A percentile compares a stretch with the other conserved stretches of the same genome.
Evolutionary conservation across 1,140 invertebrate genomes (phyloP).

Genomic region (Zaprionus nigranus): DNA sequence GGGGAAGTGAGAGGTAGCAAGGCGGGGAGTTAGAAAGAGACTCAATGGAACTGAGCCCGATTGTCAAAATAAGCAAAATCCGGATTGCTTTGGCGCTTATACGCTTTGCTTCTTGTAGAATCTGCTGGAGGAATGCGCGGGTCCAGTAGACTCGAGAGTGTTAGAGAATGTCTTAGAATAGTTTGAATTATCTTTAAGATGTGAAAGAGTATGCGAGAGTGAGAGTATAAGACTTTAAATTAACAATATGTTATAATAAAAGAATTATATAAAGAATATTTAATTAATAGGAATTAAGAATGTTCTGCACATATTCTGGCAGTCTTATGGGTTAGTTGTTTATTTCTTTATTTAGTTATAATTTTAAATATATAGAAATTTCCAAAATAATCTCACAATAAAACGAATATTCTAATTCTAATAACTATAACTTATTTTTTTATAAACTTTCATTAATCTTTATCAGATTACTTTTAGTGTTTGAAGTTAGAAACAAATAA

Average conservation of each 20-base stretch:
- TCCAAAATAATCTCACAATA: too few species aligned
- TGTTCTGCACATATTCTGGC: too few species aligned
- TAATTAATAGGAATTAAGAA: too few species aligned
- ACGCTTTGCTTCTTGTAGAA: not conserved
- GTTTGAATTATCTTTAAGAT: not conserved
- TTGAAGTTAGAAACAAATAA: too few species aligned
- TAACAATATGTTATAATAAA: too few species aligned
- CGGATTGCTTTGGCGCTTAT: constrained; percentile 15
- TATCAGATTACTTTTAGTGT: too few species aligned
- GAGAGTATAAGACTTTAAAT: not conserved
- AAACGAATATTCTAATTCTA: too few species aligned
- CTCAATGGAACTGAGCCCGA: constrained; percentile 23
- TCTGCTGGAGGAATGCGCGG: constrained; percentile 12
- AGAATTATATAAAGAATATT: too few species aligned
- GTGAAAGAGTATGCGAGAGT: not conserved
- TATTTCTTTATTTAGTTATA: not conserved
- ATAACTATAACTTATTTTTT: too few species aligned
- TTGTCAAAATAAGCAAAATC: constrained; percentile 44
- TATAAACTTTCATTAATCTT: too few species aligned
- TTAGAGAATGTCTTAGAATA: constrained; percentile 4
- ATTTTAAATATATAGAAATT: too few species aligned
- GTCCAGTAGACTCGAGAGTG: not conserved
- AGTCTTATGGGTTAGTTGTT: too few species aligned
- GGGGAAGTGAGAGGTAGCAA: not conserved
- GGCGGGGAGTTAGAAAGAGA: not conserved